Evolutionary conservation across 2,113 vertebrate species (phyloP).

Genomic region (Misgurnus mizolepis): DNA sequence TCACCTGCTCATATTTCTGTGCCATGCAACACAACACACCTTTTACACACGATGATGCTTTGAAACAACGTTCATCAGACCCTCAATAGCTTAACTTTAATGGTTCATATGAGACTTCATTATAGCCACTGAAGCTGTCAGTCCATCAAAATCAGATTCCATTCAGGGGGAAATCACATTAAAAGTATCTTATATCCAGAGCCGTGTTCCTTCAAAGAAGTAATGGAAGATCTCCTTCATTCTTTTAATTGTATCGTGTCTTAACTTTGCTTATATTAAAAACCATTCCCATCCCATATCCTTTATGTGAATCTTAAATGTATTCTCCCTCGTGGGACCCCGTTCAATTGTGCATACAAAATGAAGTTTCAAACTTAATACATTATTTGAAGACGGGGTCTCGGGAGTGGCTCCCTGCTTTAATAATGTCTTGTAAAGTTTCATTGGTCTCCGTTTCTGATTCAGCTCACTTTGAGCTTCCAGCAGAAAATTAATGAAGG

Average conservation of each 20-base stretch:
- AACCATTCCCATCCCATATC: slow-evolving; percentile 63
- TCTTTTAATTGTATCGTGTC: slow-evolving; percentile 68
- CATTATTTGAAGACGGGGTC: slow-evolving; percentile 72
- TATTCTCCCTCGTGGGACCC: slow-evolving; percentile 64
- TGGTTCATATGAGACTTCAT: slow-evolving; percentile 17
- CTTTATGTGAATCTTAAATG: slow-evolving; percentile 72
- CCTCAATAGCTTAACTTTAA: slow-evolving; percentile 4
- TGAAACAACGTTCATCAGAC: slow-evolving; percentile 1
- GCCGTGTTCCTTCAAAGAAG: slow-evolving; percentile 48
- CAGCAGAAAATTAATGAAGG: slow-evolving; percentile 62
- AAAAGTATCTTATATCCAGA: slow-evolving; percentile 31
- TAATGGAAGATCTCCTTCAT: slow-evolving; percentile 60
- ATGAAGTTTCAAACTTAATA: slow-evolving; percentile 72
- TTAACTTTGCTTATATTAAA: slow-evolving; percentile 71
- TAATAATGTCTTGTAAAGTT: slow-evolving; percentile 68
- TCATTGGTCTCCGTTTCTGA: slow-evolving; percentile 50
- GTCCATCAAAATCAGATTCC: slow-evolving; percentile 31
- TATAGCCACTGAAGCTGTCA: neutral
- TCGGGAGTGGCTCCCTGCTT: slow-evolving; percentile 63
- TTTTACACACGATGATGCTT: neutral
- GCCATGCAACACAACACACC: neutral
- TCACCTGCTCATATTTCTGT: neutral
- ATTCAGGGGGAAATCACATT: slow-evolving; percentile 20
- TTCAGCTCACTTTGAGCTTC: slow-evolving; percentile 49
- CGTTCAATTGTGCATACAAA: slow-evolving; percentile 74